Conservation (phyloP, 2,113 vertebrate species). For the Paedocypris sp. region DNA sequence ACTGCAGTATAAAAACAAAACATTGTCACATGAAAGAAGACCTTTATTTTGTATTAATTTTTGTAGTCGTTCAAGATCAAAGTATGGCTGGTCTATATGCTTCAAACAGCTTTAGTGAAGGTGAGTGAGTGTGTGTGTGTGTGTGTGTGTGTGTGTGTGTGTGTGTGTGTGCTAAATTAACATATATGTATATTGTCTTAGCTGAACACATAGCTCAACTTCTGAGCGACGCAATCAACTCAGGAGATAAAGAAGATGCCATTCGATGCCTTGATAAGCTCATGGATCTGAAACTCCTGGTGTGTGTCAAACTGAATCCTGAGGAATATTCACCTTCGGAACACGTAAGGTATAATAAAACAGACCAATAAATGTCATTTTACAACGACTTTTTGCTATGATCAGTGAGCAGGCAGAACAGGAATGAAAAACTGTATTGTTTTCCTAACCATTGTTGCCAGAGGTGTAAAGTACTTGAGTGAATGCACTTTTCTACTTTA, state of each 20-base stretch:
- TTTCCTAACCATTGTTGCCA: no score
- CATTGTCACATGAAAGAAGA: not conserved
- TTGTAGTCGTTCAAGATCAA: not conserved
- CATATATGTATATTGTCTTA: conserved; percentile 36
- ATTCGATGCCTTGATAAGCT: conserved; percentile 50
- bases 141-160: no score
- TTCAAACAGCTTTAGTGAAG: conserved; percentile 12
- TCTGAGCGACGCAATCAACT: conserved; percentile 62
- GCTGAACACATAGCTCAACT: conserved; percentile 60
- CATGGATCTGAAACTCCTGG: conserved; percentile 47
- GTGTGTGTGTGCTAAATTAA: no score
- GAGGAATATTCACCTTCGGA: conserved; percentile 53
- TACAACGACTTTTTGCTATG: no score
- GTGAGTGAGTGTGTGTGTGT: conserved; percentile 15
- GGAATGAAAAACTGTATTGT: no score
- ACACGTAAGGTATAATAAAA: no score
- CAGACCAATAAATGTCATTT: no score
- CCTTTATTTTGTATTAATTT: not conserved
- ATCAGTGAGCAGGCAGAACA: no score
- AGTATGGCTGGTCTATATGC: conserved; percentile 30
- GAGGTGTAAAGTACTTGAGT: no score
- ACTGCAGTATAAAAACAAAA: not conserved
- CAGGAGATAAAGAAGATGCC: conserved; percentile 57
- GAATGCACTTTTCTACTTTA: no score
- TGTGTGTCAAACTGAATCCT: conserved; percentile 52